Evolutionary conservation across 2,888 invertebrate species (phyloP).

Genomic region (Melitaea athalia): DNA sequence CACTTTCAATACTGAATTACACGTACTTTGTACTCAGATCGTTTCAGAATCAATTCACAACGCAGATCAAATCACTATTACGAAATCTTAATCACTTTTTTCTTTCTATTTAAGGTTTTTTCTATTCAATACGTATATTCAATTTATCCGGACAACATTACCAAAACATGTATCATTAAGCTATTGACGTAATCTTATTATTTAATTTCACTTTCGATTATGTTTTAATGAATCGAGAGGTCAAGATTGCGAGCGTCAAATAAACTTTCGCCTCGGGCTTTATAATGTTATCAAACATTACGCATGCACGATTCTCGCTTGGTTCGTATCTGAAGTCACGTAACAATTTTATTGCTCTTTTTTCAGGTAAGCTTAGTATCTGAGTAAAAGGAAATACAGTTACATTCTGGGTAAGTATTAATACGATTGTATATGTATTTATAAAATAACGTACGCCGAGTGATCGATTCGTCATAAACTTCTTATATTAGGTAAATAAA

Average conservation of each 20-base stretch:
- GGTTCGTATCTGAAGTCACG: constrained; percentile 7
- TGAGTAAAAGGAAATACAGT: background rate
- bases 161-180: constrained; percentile 59
- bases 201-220: constrained; percentile 79
- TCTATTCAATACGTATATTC: constrained; percentile 37
- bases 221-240: constrained; percentile 74
- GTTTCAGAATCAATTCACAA: constrained; percentile 19
- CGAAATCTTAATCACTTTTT: constrained; percentile 32
- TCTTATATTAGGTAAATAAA: no score
- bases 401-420: background rate
- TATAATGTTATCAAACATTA: constrained; percentile 60
- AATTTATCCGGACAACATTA: constrained; percentile 42
- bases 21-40: constrained; percentile 24
- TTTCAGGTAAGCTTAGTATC: constrained; percentile 29
- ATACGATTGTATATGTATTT: no score
- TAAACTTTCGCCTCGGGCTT: constrained; percentile 71
- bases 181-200: constrained; percentile 66
- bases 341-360: constrained; percentile 18
- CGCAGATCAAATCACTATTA: constrained; percentile 24
- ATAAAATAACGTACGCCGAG: no score
- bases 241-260: constrained; percentile 53
- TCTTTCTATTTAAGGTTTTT: constrained; percentile 16
- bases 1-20: constrained; percentile 35
- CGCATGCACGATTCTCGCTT: constrained; percentile 22
- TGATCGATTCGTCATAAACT: no score